Percentiles rank a stretch among this genome's conserved stretches.
These are phyloP conservation scores for Augochlorella aurata DNA, from an alignment of 2,888 invertebrate genomes.

Conservation along the genomic window DNA sequence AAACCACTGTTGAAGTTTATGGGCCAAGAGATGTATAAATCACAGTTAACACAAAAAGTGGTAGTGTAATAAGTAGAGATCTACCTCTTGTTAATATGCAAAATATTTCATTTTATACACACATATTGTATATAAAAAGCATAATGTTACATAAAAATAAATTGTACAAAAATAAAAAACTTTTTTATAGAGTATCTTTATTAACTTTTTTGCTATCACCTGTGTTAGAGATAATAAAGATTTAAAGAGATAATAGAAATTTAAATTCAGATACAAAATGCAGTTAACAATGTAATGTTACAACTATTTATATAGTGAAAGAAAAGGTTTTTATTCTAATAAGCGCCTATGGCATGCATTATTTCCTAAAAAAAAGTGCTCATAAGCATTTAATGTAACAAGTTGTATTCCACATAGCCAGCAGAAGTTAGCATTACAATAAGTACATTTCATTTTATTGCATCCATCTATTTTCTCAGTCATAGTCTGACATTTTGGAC, in stretches of 20 bases:
- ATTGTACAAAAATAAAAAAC: background rate
- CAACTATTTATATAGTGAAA: background rate
- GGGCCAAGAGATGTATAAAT: conserved; percentile 40
- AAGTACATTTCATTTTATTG: conserved; percentile 68
- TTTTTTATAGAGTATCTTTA: background rate
- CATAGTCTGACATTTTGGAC: conserved; percentile 69
- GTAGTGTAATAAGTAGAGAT: conserved; percentile 19
- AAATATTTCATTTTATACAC: conserved; percentile 23
- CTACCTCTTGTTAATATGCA: conserved; percentile 12
- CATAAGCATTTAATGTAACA: conserved; percentile 59
- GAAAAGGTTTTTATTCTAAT: conserved; percentile 48
- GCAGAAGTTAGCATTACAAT: conserved; percentile 66
- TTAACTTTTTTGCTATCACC: too few species aligned
- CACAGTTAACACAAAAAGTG: conserved; percentile 6
- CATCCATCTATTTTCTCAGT: conserved; percentile 66
- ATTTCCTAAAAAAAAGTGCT: conserved; percentile 58
- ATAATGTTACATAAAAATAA: conserved; percentile 9
- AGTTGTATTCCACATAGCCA: conserved; percentile 70
- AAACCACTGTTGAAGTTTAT: conserved; percentile 74
- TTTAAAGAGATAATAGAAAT: too few species aligned
- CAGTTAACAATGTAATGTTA: background rate
- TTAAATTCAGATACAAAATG: too few species aligned
- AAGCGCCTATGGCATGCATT: conserved; percentile 63
- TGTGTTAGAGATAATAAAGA: too few species aligned
- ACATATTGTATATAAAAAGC: conserved; percentile 2